Evolutionary conservation across 2,797 vertebrate genomes (phyloP), one percentile per base, ranked within the genome.

Genomic region (Enteromius viviparus): DNA sequence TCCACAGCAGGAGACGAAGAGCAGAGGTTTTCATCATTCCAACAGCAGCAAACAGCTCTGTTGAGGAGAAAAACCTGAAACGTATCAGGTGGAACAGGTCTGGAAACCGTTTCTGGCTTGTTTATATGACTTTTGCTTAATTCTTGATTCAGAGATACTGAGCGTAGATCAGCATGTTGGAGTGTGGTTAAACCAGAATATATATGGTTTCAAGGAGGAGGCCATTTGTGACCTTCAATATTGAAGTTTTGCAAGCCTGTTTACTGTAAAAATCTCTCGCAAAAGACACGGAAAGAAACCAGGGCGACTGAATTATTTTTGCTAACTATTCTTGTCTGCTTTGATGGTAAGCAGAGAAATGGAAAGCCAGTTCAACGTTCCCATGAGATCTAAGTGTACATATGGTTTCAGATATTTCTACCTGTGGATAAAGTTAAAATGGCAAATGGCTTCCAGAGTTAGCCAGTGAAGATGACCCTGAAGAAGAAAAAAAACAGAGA

Each of bases 291-390:
- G 62, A 81, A 45, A 71, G 79, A 83, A 78, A 83, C 49, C 81
- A 83, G 81, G 65, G 65, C 40, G 5, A 34, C 53, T 21, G 26
- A 79, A 82, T 87, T 84, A 70, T 85, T 76, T 82, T 84, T 79
- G 53, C 81, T 76, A 74, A 84, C 85, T 82, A 84, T 65, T 40
- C 76, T 68, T 66, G 79, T 86, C 82, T 74, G 29, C 76, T 76
- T 82, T 87, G 84, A 88, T 84, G 84, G 76, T 85, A 66, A 70
- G 65, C 87, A 87, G 87, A 83, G 51, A 68, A 77, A 80, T 40
- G 53, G 29, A 60, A 58, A 71, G 78, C 84, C 12, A 53, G 49
- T 68, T 83, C 40, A 29, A 49, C 40, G 34, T 70, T 76, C 85
- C 72, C 80, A 8, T 65, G 42, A 66, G 66, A 78, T 84, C 69